Evolutionary conservation across 2,888 invertebrate genomes (phyloP).

Genomic region (Lasioglossum zephyrum): DNA sequence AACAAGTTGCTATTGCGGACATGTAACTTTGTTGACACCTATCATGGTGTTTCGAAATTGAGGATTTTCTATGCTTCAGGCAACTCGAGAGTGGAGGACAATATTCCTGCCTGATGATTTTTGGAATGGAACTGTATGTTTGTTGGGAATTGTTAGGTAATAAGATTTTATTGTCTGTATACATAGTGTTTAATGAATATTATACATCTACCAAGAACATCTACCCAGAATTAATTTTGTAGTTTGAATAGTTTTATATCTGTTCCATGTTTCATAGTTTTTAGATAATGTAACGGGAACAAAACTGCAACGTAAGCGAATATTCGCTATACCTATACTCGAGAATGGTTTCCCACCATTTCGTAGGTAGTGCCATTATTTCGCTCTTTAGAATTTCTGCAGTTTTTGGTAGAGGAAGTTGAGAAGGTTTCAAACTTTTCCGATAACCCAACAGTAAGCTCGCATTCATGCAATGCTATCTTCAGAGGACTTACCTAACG

Average conservation of each 20-base stretch:
- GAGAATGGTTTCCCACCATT: background rate
- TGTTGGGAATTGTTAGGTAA: too few relatives aligned
- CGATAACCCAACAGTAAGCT: constrained; percentile 5
- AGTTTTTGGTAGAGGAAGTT: constrained; percentile 1
- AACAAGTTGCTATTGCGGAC: too few relatives aligned
- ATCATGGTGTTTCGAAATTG: background rate
- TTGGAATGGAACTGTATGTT: too few relatives aligned
- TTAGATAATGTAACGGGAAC: background rate
- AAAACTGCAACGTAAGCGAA: background rate
- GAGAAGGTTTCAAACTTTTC: background rate
- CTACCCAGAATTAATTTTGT: background rate
- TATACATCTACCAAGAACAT: background rate
- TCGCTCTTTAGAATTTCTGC: background rate
- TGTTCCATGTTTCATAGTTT: background rate
- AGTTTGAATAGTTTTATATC: background rate
- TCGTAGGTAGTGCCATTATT: background rate
- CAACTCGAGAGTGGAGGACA: background rate
- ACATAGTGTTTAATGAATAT: background rate
- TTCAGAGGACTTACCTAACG: background rate
- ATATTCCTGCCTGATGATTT: background rate
- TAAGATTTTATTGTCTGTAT: background rate
- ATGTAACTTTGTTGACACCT: too few relatives aligned
- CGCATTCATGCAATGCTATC: background rate
- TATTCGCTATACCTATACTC: background rate
- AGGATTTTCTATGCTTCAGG: background rate